Conservation (phyloP, 2,888 invertebrate species). For the Machimus atricapillus region DNA sequence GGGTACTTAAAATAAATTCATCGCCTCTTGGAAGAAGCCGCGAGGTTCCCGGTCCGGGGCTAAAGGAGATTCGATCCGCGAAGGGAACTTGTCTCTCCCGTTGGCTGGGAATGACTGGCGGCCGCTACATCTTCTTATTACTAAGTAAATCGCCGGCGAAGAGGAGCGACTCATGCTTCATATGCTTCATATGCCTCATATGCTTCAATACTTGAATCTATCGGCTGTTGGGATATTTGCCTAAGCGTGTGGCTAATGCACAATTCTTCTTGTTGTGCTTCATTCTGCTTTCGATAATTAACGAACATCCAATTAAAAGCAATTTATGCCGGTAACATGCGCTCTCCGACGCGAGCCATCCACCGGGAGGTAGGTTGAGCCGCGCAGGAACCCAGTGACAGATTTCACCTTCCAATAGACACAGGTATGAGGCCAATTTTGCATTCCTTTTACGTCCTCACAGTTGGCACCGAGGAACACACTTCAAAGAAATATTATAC, state of each 20-base stretch:
- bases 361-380: neutral
- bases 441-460: neutral
- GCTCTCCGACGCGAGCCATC: neutral
- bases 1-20: conserved; percentile 37
- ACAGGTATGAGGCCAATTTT: neutral
- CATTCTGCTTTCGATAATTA: conserved; percentile 25
- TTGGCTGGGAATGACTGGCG: conserved; percentile 33
- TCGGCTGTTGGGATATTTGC: conserved; percentile 6
- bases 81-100: conserved; percentile 38
- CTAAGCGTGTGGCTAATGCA: conserved; percentile 12
- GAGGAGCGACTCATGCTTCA: conserved; percentile 21
- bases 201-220: conserved; percentile 14
- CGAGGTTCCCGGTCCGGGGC: neutral
- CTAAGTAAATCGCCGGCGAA: conserved; percentile 25
- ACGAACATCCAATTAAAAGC: conserved; percentile 25
- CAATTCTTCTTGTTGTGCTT: conserved; percentile 15
- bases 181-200: conserved; percentile 28
- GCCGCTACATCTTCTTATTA: neutral
- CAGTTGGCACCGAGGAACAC: neutral
- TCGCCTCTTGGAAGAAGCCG: conserved; percentile 21
- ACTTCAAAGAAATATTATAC: neutral
- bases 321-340: conserved; percentile 10
- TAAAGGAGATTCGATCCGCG: neutral
- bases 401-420: neutral
- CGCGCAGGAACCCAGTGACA: neutral